These are phyloP conservation scores for Tipula helvola DNA, from an alignment of 2,888 invertebrate genomes.

Conservation along the genomic window DNA sequence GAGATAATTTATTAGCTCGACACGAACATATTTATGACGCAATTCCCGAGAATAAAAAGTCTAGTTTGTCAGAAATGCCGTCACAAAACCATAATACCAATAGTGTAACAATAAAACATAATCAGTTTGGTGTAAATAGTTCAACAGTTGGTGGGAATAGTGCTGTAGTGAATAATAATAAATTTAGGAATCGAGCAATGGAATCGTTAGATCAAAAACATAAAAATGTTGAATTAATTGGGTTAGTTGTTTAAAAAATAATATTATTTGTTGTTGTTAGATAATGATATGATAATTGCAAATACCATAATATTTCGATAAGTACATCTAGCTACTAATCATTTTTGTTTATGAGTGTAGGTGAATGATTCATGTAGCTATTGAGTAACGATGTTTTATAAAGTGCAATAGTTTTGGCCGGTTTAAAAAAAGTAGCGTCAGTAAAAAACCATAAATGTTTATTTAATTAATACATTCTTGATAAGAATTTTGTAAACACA, in stretches of 20 bases:
- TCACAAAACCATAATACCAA: background rate
- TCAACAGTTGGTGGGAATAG: background rate
- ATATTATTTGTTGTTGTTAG: background rate
- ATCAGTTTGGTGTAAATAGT: background rate
- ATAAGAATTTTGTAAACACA: background rate
- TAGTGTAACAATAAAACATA: background rate
- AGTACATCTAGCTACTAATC: too few relatives aligned
- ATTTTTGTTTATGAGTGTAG: too few relatives aligned
- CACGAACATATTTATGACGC: background rate
- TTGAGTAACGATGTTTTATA: too few relatives aligned
- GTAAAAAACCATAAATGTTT: too few relatives aligned
- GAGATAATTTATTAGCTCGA: constrained; percentile 10
- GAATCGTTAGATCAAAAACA: background rate
- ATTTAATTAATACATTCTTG: background rate
- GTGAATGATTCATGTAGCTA: too few relatives aligned
- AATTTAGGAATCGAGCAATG: background rate
- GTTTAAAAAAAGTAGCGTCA: too few relatives aligned
- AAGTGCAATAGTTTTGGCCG: too few relatives aligned
- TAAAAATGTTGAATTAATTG: background rate
- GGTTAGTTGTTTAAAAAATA: background rate
- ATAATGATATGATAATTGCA: background rate
- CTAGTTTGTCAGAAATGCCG: background rate
- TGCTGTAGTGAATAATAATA: background rate
- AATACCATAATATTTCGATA: too few relatives aligned
- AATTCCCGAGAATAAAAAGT: background rate